Evolutionary conservation across 2,797 vertebrate genomes (phyloP).

Genomic region (Orientallactaga sibirica): DNA sequence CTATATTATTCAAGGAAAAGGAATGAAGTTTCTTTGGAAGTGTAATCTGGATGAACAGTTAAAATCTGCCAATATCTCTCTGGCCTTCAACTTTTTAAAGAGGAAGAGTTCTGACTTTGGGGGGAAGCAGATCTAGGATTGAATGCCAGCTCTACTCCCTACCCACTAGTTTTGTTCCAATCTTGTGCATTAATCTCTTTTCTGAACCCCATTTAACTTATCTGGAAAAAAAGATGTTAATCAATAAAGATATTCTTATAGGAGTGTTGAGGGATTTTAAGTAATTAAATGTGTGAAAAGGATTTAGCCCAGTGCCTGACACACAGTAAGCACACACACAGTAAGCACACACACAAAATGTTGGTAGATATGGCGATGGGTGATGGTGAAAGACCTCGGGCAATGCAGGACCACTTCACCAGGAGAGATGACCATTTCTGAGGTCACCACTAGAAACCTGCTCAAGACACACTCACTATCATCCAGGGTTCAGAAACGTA

Average conservation of each 20-base stretch:
- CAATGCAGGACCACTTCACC: not conserved
- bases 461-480: not conserved
- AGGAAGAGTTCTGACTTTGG: not conserved
- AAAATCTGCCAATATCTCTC: conserved; percentile 21
- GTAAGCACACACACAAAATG: conserved; percentile 7
- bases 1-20: conserved; percentile 32
- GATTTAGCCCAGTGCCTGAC: not conserved
- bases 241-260: not conserved
- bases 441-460: not conserved
- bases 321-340: not conserved
- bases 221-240: not conserved
- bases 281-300: conserved; percentile 33
- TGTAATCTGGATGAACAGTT: not conserved
- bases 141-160: not conserved
- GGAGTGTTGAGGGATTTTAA: conserved; percentile 19
- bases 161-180: conserved; percentile 15
- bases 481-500: conserved; percentile 26
- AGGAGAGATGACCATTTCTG: not conserved
- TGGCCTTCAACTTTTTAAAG: conserved; percentile 4
- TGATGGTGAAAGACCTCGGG: not conserved
- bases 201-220: conserved; percentile 33
- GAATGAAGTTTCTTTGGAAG: conserved; percentile 9
- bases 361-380: not conserved
- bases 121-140: not conserved
- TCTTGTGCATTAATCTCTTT: not conserved